Percentiles rank a stretch among this genome's conserved stretches.
Conservation (phyloP, 2,888 invertebrate species). For the Parasteatoda lunata region DNA sequence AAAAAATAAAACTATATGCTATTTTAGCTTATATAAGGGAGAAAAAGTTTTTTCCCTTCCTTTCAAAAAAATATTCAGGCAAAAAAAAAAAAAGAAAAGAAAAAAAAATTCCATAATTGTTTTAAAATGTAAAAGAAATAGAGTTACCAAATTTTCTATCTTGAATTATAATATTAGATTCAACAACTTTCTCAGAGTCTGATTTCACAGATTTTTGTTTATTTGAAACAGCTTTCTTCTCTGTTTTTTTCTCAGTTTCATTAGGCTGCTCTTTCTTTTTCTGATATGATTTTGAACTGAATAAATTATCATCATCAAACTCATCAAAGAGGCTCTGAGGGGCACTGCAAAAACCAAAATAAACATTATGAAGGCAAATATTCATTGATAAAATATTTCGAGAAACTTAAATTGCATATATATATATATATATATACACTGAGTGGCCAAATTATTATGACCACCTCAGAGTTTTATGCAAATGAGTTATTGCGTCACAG, state of each 20-base stretch:
- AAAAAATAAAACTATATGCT: too few species aligned
- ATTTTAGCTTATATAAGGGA: too few species aligned
- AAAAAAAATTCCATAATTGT: neutral
- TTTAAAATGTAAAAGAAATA: neutral
- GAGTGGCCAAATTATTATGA: too few species aligned
- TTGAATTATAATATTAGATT: slow-evolving; percentile 58
- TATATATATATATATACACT: too few species aligned
- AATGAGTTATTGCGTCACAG: too few species aligned
- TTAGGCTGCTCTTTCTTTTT: slow-evolving; percentile 17
- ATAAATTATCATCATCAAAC: slow-evolving; percentile 58
- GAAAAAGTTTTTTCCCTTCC: too few species aligned
- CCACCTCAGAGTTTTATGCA: too few species aligned
- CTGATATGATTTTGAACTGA: slow-evolving; percentile 40
- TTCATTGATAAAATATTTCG: too few species aligned
- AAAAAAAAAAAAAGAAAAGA: too few species aligned
- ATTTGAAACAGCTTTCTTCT: slow-evolving; percentile 7
- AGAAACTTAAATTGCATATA: too few species aligned
- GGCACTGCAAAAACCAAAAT: neutral
- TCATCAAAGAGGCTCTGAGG: slow-evolving; percentile 61
- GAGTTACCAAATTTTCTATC: slow-evolving; percentile 53
- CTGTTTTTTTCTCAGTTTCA: slow-evolving; percentile 9
- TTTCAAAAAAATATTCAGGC: too few species aligned
- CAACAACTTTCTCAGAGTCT: slow-evolving; percentile 22
- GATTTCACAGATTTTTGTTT: slow-evolving; percentile 12
- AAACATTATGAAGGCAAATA: too few species aligned